Percentiles rank a stretch among this genome's conserved stretches.
Conservation (phyloP, 2,797 vertebrate genomes). For the Balearica regulorum region DNA sequence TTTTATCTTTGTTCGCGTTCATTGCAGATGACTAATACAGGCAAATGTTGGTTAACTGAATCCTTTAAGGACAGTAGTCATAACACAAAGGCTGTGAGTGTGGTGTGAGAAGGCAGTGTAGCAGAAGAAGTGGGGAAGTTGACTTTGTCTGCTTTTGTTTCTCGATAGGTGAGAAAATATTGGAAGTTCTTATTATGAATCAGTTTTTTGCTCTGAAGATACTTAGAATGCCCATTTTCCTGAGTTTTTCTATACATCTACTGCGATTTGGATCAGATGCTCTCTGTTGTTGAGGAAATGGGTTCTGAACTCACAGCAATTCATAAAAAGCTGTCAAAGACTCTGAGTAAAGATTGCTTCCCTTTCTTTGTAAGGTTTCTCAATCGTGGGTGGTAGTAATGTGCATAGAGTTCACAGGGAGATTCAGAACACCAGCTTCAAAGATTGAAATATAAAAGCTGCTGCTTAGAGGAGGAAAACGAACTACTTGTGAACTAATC, state of each 20-base stretch:
- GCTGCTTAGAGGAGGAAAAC: not conserved
- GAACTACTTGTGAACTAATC: not conserved
- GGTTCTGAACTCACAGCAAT: not conserved
- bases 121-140: not conserved
- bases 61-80: not conserved
- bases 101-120: not conserved
- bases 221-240: not conserved
- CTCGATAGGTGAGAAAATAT: not conserved
- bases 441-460: not conserved
- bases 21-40: not conserved
- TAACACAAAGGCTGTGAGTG: not conserved
- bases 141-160: no score
- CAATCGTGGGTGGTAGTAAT: not conserved
- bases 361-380: not conserved
- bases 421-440: not conserved
- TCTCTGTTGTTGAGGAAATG: not conserved
- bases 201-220: not conserved
- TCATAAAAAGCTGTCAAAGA: not conserved
- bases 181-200: not conserved
- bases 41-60: not conserved
- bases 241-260: not conserved
- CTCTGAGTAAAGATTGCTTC: not conserved
- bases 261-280: not conserved
- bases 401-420: not conserved
- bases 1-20: not conserved